Evolutionary conservation across 2,113 vertebrate genomes (phyloP).

Genomic region (Cephalopterus ornatus): DNA sequence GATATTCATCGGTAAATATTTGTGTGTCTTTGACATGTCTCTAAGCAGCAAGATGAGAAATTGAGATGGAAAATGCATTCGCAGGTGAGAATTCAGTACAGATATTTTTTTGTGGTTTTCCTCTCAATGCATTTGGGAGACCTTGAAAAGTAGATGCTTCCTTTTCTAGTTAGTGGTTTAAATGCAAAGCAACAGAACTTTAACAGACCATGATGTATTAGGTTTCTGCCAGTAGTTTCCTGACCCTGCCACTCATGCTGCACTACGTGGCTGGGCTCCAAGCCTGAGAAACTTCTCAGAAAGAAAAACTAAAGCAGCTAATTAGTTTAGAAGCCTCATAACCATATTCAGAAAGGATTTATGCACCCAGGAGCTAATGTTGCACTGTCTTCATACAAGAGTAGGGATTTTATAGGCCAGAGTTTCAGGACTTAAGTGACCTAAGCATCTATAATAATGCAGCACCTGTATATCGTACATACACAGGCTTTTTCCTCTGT

Average conservation of each 20-base stretch:
- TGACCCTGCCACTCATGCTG: neutral
- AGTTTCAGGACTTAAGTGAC: neutral
- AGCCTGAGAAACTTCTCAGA: neutral
- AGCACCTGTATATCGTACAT: neutral
- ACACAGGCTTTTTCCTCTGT: neutral
- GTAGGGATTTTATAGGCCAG: neutral
- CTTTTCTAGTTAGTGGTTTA: neutral
- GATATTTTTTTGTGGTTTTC: neutral
- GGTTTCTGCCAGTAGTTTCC: neutral
- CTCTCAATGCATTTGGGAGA: neutral
- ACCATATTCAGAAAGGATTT: neutral
- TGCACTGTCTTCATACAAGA: neutral
- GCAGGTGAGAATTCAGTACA: neutral
- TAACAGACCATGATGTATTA: neutral
- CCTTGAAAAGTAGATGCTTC: neutral
- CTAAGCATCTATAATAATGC: neutral
- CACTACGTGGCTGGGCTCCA: neutral
- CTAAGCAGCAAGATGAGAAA: conserved; percentile 31
- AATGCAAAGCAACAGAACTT: neutral
- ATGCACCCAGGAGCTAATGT: neutral
- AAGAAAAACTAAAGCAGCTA: neutral
- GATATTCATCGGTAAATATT: conserved; percentile 53
- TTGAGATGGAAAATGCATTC: neutral
- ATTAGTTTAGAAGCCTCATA: neutral
- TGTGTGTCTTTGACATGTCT: conserved; percentile 24